Base-by-base conservation (phyloP, 1,140 invertebrate genomes). In the Macrocentrus cingulum region DNA sequence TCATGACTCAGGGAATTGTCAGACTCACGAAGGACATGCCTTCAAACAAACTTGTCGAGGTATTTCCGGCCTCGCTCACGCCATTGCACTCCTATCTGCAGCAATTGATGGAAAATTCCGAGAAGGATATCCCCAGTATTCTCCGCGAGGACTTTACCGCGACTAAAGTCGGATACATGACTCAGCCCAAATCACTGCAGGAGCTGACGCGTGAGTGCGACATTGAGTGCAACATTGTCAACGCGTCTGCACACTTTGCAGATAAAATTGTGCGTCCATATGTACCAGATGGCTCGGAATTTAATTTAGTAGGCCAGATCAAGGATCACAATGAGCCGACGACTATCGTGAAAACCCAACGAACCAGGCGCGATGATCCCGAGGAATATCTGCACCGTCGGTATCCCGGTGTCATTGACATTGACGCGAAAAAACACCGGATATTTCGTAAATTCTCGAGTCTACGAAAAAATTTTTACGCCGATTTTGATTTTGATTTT, bases 61-160 rank as follows among this genome's bases (percentile, higher is more conserved):
- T 59, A 13, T 79, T 80, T 61, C 13, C 56, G 29, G 65, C 73
- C 3, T 77, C 77, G 2, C 44, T 74, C 5, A 79, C 72, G n/a
- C 74, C 77, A 7, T 62, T 71, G 46, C 37, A 68, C 45, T 72
- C 75, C 2, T 72, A 77, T 42, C 59, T 79, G 20, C 63, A 72
- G 55, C 61, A 72, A 50, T 36, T 79, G 3, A 23, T 73, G 8
- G 39, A 69, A 15, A 20, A 76, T 62, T 57, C 67, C 2, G 19
- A 58, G 0, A 62, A 68, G 9, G 61, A 72, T 42, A 29, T 78
- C 9, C 74, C 77, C 8, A 42, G 9, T 32, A 66, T 73, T 54
- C 45, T 74, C 0, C 65, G 22, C 59, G 62, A 49, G 0, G 68
- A 76, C 49, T 79, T 79, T 49, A 59, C 48, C 6, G 59, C 65